These are phyloP conservation scores for Argya squamiceps DNA, from an alignment of 2,797 vertebrate species.

Conservation along the genomic window DNA sequence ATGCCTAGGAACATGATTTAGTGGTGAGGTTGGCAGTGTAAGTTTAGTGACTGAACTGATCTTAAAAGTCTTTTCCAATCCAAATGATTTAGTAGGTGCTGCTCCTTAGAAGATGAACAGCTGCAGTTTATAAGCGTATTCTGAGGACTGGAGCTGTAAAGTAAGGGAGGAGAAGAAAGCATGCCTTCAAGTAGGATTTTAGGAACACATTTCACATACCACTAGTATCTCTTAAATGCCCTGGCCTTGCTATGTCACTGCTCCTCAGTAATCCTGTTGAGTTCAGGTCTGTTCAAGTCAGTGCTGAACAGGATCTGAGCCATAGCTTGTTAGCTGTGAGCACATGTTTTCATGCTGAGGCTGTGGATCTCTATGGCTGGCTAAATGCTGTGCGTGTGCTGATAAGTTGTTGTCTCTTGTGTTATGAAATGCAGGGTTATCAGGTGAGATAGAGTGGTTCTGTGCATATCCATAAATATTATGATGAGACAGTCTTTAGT, in stretches of 20 bases:
- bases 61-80: neutral
- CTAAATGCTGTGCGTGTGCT: neutral
- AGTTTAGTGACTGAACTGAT: neutral
- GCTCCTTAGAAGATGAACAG: neutral
- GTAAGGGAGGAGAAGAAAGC: neutral
- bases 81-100: neutral
- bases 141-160: neutral
- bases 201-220: neutral
- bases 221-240: neutral
- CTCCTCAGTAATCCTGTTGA: neutral
- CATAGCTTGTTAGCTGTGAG: neutral
- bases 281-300: neutral
- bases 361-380: neutral
- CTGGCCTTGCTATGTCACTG: neutral
- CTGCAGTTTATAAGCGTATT: neutral
- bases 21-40: neutral
- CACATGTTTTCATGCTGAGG: neutral
- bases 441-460: neutral
- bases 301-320: neutral
- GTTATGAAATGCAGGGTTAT: neutral
- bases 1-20: neutral
- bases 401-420: neutral
- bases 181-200: neutral
- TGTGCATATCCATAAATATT: neutral
- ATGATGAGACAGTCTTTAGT: neutral